Conservation (phyloP, 2,888 invertebrate species). For the Brenthis ino region DNA sequence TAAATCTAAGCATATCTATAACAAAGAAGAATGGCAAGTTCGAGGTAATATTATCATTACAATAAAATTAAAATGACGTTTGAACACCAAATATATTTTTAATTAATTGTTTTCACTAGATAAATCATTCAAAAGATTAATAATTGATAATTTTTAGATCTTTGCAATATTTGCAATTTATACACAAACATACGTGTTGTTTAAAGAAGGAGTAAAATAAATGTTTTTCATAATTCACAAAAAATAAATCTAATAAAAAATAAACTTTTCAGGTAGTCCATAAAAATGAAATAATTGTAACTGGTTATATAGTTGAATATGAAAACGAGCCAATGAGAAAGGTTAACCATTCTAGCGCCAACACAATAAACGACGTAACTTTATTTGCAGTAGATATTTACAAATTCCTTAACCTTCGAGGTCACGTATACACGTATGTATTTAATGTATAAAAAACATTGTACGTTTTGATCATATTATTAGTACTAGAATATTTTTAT, state of each 20-base stretch:
- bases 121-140: too few relatives aligned
- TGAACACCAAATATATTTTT: too few relatives aligned
- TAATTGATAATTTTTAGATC: neutral
- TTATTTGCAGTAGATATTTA: slow-evolving; percentile 6
- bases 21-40: neutral
- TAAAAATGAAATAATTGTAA: slow-evolving; percentile 1
- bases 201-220: neutral
- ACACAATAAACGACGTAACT: neutral
- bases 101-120: too few relatives aligned
- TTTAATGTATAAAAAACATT: neutral
- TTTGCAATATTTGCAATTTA: neutral
- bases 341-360: neutral
- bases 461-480: neutral
- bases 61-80: too few relatives aligned
- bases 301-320: neutral
- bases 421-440: slow-evolving; percentile 10
- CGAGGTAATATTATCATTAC: neutral
- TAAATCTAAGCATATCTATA: slow-evolving; percentile 4
- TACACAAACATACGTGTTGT: too few relatives aligned
- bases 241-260: neutral
- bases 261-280: neutral
- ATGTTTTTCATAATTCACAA: neutral
- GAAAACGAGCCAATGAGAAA: neutral
- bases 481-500: too few relatives aligned
- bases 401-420: slow-evolving; percentile 10